Evolutionary conservation across 2,888 invertebrate species (phyloP).

Genomic region (Abscondita cerata): DNA sequence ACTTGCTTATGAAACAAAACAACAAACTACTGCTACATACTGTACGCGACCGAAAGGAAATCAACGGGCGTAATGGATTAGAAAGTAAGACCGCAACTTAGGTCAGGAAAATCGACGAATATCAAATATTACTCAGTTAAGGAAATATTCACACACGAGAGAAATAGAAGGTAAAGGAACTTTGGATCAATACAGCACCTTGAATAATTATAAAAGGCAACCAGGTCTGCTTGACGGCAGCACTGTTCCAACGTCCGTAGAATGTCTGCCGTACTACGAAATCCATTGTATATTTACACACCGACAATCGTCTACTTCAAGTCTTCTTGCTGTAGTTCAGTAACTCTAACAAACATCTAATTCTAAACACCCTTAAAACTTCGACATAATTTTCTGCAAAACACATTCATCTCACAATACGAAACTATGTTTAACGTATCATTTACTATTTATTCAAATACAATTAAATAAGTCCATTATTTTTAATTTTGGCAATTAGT

Average conservation of each 20-base stretch:
- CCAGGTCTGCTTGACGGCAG: conserved; percentile 51
- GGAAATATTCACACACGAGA: conserved; percentile 45
- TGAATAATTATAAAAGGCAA: conserved; percentile 59
- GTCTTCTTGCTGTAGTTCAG: not conserved
- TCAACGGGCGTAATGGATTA: no score
- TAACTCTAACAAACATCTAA: not conserved
- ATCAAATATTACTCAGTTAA: conserved; percentile 41
- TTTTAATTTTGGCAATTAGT: conserved; percentile 22
- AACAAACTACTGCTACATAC: no score
- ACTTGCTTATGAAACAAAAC: no score
- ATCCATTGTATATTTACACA: conserved; percentile 28
- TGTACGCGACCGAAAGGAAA: no score
- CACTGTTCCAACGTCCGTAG: conserved; percentile 52
- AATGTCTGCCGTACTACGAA: conserved; percentile 27
- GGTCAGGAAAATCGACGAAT: no score
- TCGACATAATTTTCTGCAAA: conserved; percentile 17
- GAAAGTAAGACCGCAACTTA: no score
- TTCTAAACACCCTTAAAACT: conserved; percentile 15
- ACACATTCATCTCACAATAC: conserved; percentile 16
- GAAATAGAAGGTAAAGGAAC: conserved; percentile 53
- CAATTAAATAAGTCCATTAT: not conserved
- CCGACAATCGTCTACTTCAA: conserved; percentile 22
- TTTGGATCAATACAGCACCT: conserved; percentile 58
- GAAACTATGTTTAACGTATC: conserved; percentile 17
- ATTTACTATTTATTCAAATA: conserved; percentile 15